Evolutionary conservation across 2,113 vertebrate species (phyloP), one percentile per base, ranked within the genome.

Genomic region (Aphyosemion australe): DNA sequence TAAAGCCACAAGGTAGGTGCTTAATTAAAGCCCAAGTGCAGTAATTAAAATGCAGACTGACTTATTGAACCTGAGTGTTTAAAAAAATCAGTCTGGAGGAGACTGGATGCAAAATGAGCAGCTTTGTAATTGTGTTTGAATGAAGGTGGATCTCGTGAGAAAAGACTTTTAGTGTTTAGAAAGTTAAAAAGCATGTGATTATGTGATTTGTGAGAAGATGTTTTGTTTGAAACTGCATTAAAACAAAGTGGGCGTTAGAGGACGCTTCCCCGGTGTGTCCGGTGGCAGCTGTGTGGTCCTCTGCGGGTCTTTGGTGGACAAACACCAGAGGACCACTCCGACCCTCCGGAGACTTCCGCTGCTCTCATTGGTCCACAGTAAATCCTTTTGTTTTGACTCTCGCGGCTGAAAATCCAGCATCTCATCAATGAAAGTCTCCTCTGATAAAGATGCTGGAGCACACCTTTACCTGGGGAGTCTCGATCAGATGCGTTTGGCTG

Each of bases 351-450:
- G 26, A 26, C 70, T 71, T 65, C 16, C 70, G 32, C 37, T 59
- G 53, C 76, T 79, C 76, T 53, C 62, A 86, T 83, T 87, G 83
- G 86, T 75, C 86, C 82, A 60, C 50, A 12, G 51, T 65, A 64
- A 53, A 71, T 46, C 79, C 73, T 84, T 81, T 86, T 85, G 79
- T 89, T 84, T 84, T 79, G 82, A 32, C 56, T 83, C 69, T 74
- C 58, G 59, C 34, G 65, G 61, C 54, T 45, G 58, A 61, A 48
- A 53, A 72, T 51, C 53, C 26, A 58, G 62, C 75, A 41, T 66
- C 74, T 72, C 47, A 45, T 76, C 57, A 65, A 74, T 57, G 64
- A n/a, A 34, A 19, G 74, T 20, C 51, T 56, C 19, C 7, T 37
- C 2, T 3, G 12, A 34, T 14, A 47, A 61, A 19, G 14, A 61